Evolutionary conservation across 2,888 invertebrate species (phyloP), one percentile per base, ranked within the genome.

Genomic region (Meliscaeva auricollis): DNA sequence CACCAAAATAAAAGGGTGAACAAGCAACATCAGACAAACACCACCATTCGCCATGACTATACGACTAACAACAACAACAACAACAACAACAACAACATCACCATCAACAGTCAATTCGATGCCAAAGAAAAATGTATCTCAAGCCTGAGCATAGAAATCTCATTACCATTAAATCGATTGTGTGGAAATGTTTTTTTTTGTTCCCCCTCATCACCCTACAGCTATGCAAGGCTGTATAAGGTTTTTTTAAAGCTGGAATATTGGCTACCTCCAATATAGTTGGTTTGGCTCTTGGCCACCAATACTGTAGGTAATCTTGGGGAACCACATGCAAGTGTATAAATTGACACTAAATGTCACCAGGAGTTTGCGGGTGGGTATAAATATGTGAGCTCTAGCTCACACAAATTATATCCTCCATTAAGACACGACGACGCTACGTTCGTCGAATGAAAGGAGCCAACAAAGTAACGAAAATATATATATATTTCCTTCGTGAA

Each of bases 151-250:
- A 85, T 85, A 85, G 85, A 85, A 85, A 81, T 81, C 85, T 85
- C 85, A 85, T 85, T 85, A 85, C 76, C 85, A 85, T 85, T 81
- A 85, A 85, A 81, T 85, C 85, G 85, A 85, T 85, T 85, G 85
- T 85, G 85, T 85, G 85, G 85, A 85, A 85, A 85, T 85, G 81
- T 81, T 44, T 75, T 69, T 62, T 48, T 32, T 1, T 17, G n/a
- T n/a, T n/a, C n/a, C 62, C 56, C 41, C 78, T 56, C 22, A 1
- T 3, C 48, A 9, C 0, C 20, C 58, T 0, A 26, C 26, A 4
- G 17, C 17, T n/a, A n/a, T n/a, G n/a, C n/a, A n/a, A n/a, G 64
- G 48, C 60, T 58, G n/a, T n/a, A 32, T 35, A 32, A 30, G 3
- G n/a, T 56, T 22, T 26, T n/a, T 22, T 26, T 4, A 7, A 17